Percentiles rank a stretch among this genome's conserved stretches.
Conservation (phyloP, 1,140 invertebrate species). For the Steinernema feltiae region DNA sequence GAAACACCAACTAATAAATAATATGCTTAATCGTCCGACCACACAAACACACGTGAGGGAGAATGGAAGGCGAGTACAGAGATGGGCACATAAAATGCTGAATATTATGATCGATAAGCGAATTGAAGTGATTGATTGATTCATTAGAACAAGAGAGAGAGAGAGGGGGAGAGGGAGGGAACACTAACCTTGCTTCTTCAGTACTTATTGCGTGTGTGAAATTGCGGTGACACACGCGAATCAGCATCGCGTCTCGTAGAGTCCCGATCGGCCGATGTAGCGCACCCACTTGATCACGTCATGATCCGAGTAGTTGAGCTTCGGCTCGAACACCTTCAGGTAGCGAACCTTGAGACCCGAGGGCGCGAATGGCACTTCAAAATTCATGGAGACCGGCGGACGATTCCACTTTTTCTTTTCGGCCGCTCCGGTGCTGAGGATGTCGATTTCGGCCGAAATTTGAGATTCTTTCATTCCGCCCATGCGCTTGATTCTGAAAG, state of each 20-base stretch:
- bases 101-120: background rate
- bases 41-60: background rate
- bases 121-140: background rate
- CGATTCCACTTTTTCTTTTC: slow-evolving; percentile 98
- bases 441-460: slow-evolving; percentile 95
- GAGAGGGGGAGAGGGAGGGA: no score
- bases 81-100: background rate
- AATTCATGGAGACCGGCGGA: slow-evolving; percentile 99
- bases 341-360: slow-evolving; percentile 98
- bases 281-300: slow-evolving; percentile 99
- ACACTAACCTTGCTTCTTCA: background rate
- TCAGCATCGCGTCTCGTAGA: slow-evolving; percentile 96
- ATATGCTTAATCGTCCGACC: background rate
- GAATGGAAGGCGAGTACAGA: background rate
- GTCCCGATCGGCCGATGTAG: slow-evolving; percentile 94
- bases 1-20: background rate
- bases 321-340: slow-evolving; percentile 98
- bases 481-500: slow-evolving; percentile 88
- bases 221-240: background rate
- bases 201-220: background rate
- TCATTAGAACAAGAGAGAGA: background rate
- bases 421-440: slow-evolving; percentile 87
- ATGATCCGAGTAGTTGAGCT: slow-evolving; percentile 98
- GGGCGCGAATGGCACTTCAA: slow-evolving; percentile 92
- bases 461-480: slow-evolving; percentile 99